These are phyloP conservation scores for Doris montereyensis DNA, from an alignment of 2,888 invertebrate species.

Conservation along the genomic window DNA sequence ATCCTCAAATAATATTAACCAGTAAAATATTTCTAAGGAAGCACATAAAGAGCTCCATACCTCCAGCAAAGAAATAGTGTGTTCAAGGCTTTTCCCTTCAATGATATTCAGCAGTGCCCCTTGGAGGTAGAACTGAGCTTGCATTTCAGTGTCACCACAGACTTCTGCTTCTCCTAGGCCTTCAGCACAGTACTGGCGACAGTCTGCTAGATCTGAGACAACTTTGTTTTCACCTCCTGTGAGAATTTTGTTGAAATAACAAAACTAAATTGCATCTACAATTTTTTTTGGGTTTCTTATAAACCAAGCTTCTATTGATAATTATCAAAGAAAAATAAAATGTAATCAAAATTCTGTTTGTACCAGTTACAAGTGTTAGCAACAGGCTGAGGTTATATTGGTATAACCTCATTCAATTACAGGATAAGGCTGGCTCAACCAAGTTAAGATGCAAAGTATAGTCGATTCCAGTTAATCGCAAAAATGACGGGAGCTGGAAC, in stretches of 20 bases:
- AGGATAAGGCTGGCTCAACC: too few species aligned
- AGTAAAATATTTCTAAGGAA: too few species aligned
- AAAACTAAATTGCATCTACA: neutral
- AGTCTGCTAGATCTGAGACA: slow-evolving; percentile 68
- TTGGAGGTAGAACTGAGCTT: slow-evolving; percentile 68
- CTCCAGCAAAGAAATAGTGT: slow-evolving; percentile 62
- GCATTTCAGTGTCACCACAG: slow-evolving; percentile 67
- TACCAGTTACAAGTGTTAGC: neutral
- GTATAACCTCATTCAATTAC: too few species aligned
- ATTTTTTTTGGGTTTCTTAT: neutral
- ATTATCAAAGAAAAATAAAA: neutral
- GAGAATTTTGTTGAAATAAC: neutral
- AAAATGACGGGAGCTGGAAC: too few species aligned
- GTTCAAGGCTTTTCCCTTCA: slow-evolving; percentile 66
- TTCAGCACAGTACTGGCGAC: slow-evolving; percentile 68
- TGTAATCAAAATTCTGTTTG: neutral
- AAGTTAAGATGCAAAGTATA: too few species aligned
- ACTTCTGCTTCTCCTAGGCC: slow-evolving; percentile 70
- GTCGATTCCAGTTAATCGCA: too few species aligned
- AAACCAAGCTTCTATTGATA: neutral
- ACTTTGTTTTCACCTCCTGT: slow-evolving; percentile 64
- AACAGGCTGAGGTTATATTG: too few species aligned
- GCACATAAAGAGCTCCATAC: too few species aligned
- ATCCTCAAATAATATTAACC: too few species aligned
- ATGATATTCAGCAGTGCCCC: slow-evolving; percentile 66